Percentiles rank a stretch among this genome's conserved stretches.
Conservation (phyloP, 2,888 invertebrate genomes). For the Tipula confusa region DNA sequence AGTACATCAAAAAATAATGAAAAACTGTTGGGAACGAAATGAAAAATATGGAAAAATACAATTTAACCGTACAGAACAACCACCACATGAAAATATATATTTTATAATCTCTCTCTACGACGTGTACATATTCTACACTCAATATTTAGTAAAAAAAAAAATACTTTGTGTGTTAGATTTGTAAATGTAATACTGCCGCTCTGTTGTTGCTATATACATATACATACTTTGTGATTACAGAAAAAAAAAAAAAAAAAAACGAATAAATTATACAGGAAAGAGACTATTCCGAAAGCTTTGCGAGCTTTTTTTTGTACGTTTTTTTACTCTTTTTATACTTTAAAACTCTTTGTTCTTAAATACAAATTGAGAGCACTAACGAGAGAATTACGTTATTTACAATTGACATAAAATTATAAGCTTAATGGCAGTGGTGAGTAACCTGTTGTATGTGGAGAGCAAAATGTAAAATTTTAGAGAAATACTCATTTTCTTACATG, state of each 20-base stretch:
- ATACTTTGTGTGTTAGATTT: background rate
- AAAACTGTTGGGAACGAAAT: background rate
- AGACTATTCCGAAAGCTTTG: background rate
- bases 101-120: background rate
- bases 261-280: background rate
- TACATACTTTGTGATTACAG: background rate
- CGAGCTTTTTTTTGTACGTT: background rate
- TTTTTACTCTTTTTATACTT: background rate
- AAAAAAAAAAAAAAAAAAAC: background rate
- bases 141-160: too few species aligned
- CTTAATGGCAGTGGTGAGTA: background rate
- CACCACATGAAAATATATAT: background rate
- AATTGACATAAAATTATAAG: background rate
- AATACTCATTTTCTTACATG: background rate
- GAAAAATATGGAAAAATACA: background rate
- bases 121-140: background rate
- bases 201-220: background rate
- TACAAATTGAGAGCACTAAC: background rate
- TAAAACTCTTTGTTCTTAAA: background rate
- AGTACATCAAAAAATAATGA: background rate
- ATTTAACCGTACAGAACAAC: background rate
- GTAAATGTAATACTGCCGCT: background rate
- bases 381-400: background rate
- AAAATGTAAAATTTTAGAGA: background rate
- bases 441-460: background rate